These are phyloP conservation scores for Papilio xuthus DNA, from an alignment of 1,140 invertebrate genomes.

Conservation along the genomic window DNA sequence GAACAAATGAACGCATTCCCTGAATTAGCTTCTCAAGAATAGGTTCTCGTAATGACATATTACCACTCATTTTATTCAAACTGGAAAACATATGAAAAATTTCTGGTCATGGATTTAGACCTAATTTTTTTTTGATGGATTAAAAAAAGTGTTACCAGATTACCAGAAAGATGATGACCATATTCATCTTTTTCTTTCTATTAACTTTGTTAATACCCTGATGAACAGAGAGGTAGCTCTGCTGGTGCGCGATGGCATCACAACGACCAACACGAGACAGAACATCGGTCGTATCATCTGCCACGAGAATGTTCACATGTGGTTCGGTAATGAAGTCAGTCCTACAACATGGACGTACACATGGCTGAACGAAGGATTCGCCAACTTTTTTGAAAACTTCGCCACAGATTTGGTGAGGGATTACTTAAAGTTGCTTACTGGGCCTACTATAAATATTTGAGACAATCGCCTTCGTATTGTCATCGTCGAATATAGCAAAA, in stretches of 20 bases:
- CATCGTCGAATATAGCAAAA: no score
- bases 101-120: no score
- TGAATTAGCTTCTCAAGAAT: constrained; percentile 43
- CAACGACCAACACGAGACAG: constrained; percentile 74
- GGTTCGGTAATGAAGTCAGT: constrained; percentile 88
- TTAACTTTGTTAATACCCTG: background rate
- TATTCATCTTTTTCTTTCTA: background rate
- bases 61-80: background rate
- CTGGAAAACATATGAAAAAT: background rate
- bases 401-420: constrained; percentile 76
- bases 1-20: constrained; percentile 43
- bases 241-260: constrained; percentile 62
- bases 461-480: no score
- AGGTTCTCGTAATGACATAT: constrained; percentile 35
- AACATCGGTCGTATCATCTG: constrained; percentile 80
- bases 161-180: background rate
- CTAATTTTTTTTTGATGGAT: no score
- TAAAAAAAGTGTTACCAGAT: background rate
- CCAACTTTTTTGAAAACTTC: constrained; percentile 82
- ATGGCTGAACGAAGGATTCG: constrained; percentile 88
- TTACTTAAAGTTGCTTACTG: no score
- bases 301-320: constrained; percentile 86
- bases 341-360: constrained; percentile 79
- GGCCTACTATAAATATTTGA: no score
- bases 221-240: constrained; percentile 72